Percentiles rank a stretch among this genome's conserved stretches.
phyloP scores from a whole-genome alignment of 1,140 invertebrate genomes.

The Anadara kagoshimensis region DNA sequence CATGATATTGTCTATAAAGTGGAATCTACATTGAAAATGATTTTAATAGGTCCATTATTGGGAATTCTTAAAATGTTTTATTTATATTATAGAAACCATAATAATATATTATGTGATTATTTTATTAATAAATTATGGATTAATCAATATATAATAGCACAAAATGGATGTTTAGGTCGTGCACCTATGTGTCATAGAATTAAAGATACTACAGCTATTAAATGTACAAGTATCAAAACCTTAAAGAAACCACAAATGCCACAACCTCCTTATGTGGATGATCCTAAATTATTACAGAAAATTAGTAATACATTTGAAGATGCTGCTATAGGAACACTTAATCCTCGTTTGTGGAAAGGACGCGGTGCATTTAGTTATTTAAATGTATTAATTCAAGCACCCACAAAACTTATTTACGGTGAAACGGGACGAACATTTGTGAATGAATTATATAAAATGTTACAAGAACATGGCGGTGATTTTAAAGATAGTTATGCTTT shows the following conservation, averaged over 20 bases:
- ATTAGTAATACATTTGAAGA: neutral
- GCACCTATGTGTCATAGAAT: constrained; percentile 1
- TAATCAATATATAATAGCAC: neutral
- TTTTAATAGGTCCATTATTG: neutral
- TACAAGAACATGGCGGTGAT: neutral
- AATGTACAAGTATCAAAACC: constrained; percentile 4
- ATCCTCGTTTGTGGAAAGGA: constrained; percentile 7
- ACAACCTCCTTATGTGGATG: neutral
- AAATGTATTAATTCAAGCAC: constrained; percentile 3
- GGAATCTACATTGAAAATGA: neutral
- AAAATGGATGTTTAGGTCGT: neutral
- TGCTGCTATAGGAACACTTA: neutral
- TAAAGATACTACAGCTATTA: neutral
- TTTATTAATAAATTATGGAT: no score
- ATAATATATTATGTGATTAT: neutral
- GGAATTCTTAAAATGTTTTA: constrained; percentile 1
- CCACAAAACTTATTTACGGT: neutral
- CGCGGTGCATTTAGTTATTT: neutral
- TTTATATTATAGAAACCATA: neutral
- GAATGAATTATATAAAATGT: neutral
- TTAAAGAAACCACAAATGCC: neutral
- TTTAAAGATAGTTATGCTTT: constrained; percentile 3
- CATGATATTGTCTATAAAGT: neutral
- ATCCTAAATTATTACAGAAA: neutral
- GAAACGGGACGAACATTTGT: neutral